Conservation (phyloP, 1,140 invertebrate species). For the Cyrtorhinus lividipennis region DNA sequence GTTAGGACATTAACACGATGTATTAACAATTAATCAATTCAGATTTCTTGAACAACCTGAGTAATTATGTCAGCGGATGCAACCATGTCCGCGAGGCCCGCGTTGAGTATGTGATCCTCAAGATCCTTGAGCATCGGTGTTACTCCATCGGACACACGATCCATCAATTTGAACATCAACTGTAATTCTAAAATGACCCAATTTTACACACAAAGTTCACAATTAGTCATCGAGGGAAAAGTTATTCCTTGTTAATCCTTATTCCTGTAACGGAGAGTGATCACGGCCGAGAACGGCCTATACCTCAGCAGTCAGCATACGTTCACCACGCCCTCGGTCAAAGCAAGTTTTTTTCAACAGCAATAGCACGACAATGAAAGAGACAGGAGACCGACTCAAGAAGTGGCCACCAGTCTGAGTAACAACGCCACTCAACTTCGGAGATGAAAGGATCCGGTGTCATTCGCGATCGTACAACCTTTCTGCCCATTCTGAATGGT, state of each 20-base stretch:
- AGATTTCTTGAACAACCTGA: slow-evolving; percentile 33
- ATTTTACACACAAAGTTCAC: too few species aligned
- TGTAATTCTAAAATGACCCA: slow-evolving; percentile 61
- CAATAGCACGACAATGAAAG: too few species aligned
- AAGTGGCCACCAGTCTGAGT: too few species aligned
- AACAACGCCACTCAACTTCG: too few species aligned
- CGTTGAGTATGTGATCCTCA: slow-evolving; percentile 82
- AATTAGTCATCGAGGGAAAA: slow-evolving; percentile 14
- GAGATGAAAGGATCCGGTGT: too few species aligned
- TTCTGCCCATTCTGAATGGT: too few species aligned
- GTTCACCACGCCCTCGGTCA: too few species aligned
- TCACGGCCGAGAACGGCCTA: too few species aligned
- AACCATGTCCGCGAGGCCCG: slow-evolving; percentile 93
- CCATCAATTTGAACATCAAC: slow-evolving; percentile 89
- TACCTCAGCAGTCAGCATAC: too few species aligned
- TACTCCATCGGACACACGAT: slow-evolving; percentile 85
- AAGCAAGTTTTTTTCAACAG: too few species aligned
- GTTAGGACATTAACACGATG: not conserved
- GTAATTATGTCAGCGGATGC: slow-evolving; percentile 91
- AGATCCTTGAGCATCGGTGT: slow-evolving; percentile 80
- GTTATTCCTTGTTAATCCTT: slow-evolving; percentile 3
- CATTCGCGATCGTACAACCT: too few species aligned
- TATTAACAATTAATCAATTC: not conserved
- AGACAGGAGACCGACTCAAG: too few species aligned
- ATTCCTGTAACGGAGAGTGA: not conserved